A percentile compares a stretch with the other conserved stretches of the same genome.
Conservation (phyloP, 2,113 vertebrate species). For the Ictalurus punctatus region DNA sequence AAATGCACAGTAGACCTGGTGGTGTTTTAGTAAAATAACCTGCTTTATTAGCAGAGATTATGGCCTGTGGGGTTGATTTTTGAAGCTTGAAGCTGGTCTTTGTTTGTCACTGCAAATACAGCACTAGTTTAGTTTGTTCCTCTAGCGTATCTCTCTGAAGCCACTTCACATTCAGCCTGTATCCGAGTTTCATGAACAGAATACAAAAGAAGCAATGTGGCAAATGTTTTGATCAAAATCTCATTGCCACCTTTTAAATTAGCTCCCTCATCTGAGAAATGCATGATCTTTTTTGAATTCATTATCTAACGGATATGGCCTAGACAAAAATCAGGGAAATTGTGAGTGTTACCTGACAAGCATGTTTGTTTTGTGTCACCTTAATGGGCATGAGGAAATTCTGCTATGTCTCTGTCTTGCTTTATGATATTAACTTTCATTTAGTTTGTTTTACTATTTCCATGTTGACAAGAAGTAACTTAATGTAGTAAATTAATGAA, state of each 20-base stretch:
- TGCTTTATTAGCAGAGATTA: not conserved
- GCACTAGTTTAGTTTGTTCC: not conserved
- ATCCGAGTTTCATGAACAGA: conserved; percentile 57
- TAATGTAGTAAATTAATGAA: not conserved
- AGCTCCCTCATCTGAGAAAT: conserved; percentile 68
- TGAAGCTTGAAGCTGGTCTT: not conserved
- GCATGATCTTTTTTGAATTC: conserved; percentile 58
- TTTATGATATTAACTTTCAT: not conserved
- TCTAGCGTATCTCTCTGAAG: conserved; percentile 19
- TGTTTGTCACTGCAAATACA: conserved; percentile 8
- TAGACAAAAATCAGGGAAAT: conserved; percentile 64
- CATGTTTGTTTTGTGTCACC: conserved; percentile 25
- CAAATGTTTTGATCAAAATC: conserved; percentile 71
- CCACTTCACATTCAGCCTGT: conserved; percentile 62
- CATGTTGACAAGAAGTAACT: not conserved
- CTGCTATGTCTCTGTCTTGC: conserved; percentile 9
- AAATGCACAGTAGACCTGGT: not conserved
- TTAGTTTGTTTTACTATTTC: not conserved
- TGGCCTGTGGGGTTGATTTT: not conserved
- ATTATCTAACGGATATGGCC: conserved; percentile 57
- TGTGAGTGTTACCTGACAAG: conserved; percentile 32
- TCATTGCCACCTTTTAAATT: conserved; percentile 83
- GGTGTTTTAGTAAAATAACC: not conserved
- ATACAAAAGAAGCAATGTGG: conserved; percentile 59
- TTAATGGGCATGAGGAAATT: conserved; percentile 32